phyloP scores from a whole-genome alignment of 2,113 vertebrate species.

The Austrofundulus limnaeus region DNA sequence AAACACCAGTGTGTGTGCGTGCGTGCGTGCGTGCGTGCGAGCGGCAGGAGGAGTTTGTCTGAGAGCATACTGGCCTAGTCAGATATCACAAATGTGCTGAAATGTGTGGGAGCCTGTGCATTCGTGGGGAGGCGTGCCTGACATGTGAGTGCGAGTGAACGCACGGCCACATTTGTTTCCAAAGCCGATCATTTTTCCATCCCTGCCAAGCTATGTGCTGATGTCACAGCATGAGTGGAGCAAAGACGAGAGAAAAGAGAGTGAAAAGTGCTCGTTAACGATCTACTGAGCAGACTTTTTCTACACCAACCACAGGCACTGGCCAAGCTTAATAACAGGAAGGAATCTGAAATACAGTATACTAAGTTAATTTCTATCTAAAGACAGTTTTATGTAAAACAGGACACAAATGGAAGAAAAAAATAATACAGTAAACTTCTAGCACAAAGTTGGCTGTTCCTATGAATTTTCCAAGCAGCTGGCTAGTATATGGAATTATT shows the following conservation, averaged over 20 bases:
- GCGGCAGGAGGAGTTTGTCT: slow-evolving; percentile 18
- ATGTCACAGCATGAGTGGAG: slow-evolving; percentile 54
- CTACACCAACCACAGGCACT: slow-evolving; percentile 46
- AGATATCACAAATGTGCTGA: slow-evolving; percentile 35
- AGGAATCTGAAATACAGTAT: slow-evolving; percentile 24
- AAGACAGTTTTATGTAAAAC: slow-evolving; percentile 17
- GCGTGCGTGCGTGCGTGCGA: slow-evolving; percentile 21
- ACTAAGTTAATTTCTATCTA: slow-evolving; percentile 32
- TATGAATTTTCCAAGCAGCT: slow-evolving; percentile 28
- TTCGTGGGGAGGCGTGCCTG: slow-evolving; percentile 54
- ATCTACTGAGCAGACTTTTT: slow-evolving; percentile 43
- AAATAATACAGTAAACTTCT: slow-evolving; percentile 9
- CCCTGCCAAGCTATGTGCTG: slow-evolving; percentile 57
- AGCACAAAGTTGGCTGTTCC: slow-evolving; percentile 16
- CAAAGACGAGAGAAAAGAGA: slow-evolving; percentile 14
- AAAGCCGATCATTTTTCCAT: slow-evolving; percentile 66
- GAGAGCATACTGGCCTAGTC: slow-evolving; percentile 8
- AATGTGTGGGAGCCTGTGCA: slow-evolving; percentile 34
- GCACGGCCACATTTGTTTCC: slow-evolving; percentile 49
- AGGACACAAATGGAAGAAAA: slow-evolving; percentile 20
- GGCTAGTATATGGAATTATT: slow-evolving; percentile 14
- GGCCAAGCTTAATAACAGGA: slow-evolving; percentile 54
- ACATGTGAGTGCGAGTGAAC: slow-evolving; percentile 42
- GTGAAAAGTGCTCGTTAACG: slow-evolving; percentile 30
- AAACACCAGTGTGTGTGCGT: slow-evolving; percentile 37